Evolutionary conservation across 2,113 vertebrate species (phyloP).

Genomic region (Azemiops feae): DNA sequence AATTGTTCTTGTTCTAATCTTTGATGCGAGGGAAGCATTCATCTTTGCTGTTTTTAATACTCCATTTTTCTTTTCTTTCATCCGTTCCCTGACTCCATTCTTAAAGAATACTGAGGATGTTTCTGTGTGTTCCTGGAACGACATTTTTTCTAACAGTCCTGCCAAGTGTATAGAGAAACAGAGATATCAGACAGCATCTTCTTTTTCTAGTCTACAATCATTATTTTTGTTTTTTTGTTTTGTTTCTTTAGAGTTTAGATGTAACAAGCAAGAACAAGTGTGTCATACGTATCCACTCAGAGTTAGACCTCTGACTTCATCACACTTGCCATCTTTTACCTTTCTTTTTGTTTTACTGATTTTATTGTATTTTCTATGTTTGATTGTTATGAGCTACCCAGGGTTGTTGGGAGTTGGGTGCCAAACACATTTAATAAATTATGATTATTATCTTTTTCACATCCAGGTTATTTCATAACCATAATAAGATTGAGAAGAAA

Average conservation of each 20-base stretch:
- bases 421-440: background rate
- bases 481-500: background rate
- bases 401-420: background rate
- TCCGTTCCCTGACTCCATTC: conserved; percentile 42
- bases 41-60: conserved; percentile 61
- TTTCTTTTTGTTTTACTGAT: background rate
- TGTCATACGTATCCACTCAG: background rate
- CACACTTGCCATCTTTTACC: background rate
- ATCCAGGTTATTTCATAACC: background rate
- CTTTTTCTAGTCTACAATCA: background rate
- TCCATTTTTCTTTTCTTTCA: conserved; percentile 61
- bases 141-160: conserved; percentile 37
- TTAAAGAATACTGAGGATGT: conserved; percentile 9
- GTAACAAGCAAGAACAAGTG: background rate
- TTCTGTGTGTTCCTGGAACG: conserved; percentile 8
- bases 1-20: conserved; percentile 78
- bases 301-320: background rate
- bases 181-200: background rate
- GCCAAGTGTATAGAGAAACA: background rate
- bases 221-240: background rate
- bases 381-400: background rate
- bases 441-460: background rate
- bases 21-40: conserved; percentile 70
- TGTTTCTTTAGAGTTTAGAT: background rate
- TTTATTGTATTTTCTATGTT: background rate